phyloP scores from a whole-genome alignment of 2,888 invertebrate genomes.

The Apeira syringaria region DNA sequence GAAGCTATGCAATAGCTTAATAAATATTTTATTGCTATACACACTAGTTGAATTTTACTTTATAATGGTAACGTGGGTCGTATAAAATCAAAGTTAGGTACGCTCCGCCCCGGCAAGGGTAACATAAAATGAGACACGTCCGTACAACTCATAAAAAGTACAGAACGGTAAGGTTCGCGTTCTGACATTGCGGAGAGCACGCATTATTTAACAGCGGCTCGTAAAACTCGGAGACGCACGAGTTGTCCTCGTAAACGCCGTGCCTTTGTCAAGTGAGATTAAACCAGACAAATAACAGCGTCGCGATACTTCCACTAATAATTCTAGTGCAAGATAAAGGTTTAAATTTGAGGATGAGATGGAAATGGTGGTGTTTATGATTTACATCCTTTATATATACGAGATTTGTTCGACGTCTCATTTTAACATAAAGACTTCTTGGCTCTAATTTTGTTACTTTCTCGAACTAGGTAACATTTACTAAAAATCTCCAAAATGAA shows the following conservation, averaged over 20 bases:
- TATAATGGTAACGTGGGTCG: constrained; percentile 16
- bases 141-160: constrained; percentile 63
- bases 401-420: no score
- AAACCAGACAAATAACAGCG: constrained; percentile 45
- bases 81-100: constrained; percentile 31
- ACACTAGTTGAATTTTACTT: constrained; percentile 12
- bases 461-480: no score
- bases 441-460: no score
- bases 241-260: constrained; percentile 57
- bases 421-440: no score
- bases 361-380: background rate
- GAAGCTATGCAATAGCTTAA: no score
- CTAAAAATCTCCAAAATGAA: no score
- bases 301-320: constrained; percentile 33
- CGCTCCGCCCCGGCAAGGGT: constrained; percentile 32
- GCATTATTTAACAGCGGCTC: constrained; percentile 66
- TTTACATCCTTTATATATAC: no score
- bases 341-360: background rate
- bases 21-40: background rate
- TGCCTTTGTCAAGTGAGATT: constrained; percentile 55
- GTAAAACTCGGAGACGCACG: constrained; percentile 59
- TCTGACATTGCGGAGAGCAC: constrained; percentile 58
- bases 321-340: constrained; percentile 16
- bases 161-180: constrained; percentile 55
- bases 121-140: constrained; percentile 57